Conservation (phyloP, 2,113 vertebrate species). For the Raphicerus campestris region DNA sequence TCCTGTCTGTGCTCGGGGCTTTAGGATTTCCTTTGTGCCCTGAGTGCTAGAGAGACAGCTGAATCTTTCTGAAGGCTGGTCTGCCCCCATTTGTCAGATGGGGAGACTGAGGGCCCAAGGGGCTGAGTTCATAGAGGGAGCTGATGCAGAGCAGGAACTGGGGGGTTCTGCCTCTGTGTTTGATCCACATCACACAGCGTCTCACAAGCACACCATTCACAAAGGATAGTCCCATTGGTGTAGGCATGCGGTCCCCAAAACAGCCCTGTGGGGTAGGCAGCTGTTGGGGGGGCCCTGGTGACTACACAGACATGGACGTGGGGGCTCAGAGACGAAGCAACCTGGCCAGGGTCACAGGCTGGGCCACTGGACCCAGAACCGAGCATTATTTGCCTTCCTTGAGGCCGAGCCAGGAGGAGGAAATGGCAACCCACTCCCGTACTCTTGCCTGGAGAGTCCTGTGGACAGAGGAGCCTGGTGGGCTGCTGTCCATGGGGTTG, state of each 20-base stretch:
- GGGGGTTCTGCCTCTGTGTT: not conserved
- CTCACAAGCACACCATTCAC: not conserved
- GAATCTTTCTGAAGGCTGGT: not conserved
- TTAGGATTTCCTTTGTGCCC: not conserved
- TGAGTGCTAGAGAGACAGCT: not conserved
- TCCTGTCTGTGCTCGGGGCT: not conserved
- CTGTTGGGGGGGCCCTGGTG: rapidly evolving
- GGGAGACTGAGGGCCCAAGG: not conserved
- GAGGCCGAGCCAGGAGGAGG: not conserved
- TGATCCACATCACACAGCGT: not conserved
- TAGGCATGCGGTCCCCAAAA: not conserved
- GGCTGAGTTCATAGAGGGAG: not conserved
- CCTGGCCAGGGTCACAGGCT: not conserved
- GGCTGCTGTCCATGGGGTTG: too few relatives aligned
- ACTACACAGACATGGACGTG: rapidly evolving
- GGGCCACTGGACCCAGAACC: not conserved
- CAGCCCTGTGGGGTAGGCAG: not conserved
- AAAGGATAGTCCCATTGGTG: not conserved
- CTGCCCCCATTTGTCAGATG: not conserved
- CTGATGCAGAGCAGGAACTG: not conserved
- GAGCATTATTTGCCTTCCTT: not conserved
- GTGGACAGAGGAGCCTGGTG: too few relatives aligned
- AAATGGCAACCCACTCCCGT: too few relatives aligned
- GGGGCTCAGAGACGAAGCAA: not conserved
- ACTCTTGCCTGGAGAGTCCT: too few relatives aligned